phyloP scores from a whole-genome alignment of 2,113 vertebrate genomes.

The Pardalotus punctatus region DNA sequence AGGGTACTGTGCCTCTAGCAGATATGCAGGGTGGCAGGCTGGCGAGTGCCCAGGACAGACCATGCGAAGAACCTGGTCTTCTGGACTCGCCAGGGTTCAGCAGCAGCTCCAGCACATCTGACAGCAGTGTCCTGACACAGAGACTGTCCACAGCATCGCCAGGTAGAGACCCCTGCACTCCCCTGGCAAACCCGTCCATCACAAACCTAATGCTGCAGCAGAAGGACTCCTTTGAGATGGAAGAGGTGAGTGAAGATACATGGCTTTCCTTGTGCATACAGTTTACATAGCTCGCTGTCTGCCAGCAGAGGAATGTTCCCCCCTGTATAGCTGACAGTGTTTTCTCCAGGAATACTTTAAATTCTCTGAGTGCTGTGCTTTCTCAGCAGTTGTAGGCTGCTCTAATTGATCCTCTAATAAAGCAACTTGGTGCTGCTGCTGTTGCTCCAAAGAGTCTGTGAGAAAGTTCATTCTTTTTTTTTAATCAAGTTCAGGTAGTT shows the following conservation, averaged over 20 bases:
- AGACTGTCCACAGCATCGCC: conserved; percentile 5
- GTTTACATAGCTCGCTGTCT: conserved; percentile 31
- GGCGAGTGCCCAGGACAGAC: conserved; percentile 7
- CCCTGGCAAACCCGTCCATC: conserved; percentile 70
- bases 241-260: conserved; percentile 83
- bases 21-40: background rate
- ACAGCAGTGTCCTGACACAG: conserved; percentile 14
- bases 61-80: background rate
- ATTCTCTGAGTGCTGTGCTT: background rate
- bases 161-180: conserved; percentile 68
- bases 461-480: background rate
- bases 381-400: background rate
- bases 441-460: background rate
- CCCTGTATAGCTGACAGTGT: background rate
- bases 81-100: conserved; percentile 6
- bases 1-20: background rate
- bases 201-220: conserved; percentile 78
- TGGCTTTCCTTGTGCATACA: background rate
- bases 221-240: conserved; percentile 95
- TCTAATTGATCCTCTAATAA: background rate
- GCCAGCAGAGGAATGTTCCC: conserved; percentile 24
- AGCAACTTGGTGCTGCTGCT: background rate
- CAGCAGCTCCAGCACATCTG: conserved; percentile 17
- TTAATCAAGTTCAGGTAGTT: background rate
- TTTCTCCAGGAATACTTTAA: conserved; percentile 27